A percentile compares a stretch with the other conserved stretches of the same genome.
phyloP scores from a whole-genome alignment of 2,888 invertebrate genomes.

The Andrena chrysosceles region DNA sequence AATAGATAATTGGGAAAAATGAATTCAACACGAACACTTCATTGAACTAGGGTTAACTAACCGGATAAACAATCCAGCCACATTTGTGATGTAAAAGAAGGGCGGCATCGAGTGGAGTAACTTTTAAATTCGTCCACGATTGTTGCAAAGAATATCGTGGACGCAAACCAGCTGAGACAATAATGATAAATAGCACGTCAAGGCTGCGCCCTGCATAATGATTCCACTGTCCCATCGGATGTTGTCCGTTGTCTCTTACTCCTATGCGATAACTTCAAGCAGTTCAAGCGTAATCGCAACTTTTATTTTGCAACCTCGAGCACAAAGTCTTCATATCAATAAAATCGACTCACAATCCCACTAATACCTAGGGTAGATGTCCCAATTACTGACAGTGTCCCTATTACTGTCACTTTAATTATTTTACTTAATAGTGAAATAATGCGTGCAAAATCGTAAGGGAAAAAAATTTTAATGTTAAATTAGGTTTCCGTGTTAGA shows the following conservation, averaged over 20 bases:
- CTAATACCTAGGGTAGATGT: no score
- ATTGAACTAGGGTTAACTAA: neutral
- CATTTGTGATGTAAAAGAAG: neutral
- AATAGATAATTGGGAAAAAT: no score
- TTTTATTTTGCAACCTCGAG: slow-evolving; percentile 1
- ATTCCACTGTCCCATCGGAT: slow-evolving; percentile 11
- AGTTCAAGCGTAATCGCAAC: neutral
- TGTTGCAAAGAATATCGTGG: neutral
- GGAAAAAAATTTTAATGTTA: no score
- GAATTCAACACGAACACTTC: neutral
- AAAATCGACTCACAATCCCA: neutral
- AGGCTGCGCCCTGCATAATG: slow-evolving; percentile 16
- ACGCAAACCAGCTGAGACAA: slow-evolving; percentile 4
- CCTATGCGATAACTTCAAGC: slow-evolving; percentile 1
- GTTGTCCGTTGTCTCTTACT: slow-evolving; percentile 11
- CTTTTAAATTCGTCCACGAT: neutral
- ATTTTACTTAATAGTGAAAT: no score
- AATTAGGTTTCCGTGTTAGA: no score
- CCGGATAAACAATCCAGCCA: neutral
- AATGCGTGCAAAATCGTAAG: no score
- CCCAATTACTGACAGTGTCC: no score
- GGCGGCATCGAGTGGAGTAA: neutral
- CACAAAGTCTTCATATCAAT: neutral
- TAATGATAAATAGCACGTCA: slow-evolving; percentile 8
- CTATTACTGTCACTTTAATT: no score